These are phyloP conservation scores for Ophraella communa DNA, from an alignment of 2,888 invertebrate species.

Conservation along the genomic window DNA sequence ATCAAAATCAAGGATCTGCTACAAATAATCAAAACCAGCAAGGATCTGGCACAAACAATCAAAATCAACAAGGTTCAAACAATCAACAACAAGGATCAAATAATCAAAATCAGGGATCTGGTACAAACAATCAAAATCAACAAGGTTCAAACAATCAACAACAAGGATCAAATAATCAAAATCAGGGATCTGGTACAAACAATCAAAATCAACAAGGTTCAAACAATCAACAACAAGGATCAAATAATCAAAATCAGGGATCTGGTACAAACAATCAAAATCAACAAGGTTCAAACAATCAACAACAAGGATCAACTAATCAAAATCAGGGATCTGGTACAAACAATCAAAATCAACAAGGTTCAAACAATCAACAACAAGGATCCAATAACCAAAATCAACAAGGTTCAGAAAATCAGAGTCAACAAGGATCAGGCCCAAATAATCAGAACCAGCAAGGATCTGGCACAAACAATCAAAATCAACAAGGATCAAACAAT, in stretches of 20 bases:
- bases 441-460: constrained; percentile 22
- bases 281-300: constrained; percentile 36
- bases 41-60: constrained; percentile 20
- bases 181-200: not conserved
- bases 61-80: constrained; percentile 29
- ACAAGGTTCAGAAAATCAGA: not conserved
- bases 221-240: constrained; percentile 17
- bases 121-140: constrained; percentile 20
- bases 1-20: not conserved
- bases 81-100: constrained; percentile 20
- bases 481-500: not conserved
- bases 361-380: not conserved
- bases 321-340: constrained; percentile 2
- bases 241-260: constrained; percentile 9
- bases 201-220: constrained; percentile 18
- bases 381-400: not conserved
- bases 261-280: constrained; percentile 3
- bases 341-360: constrained; percentile 20
- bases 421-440: not conserved
- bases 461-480: no score
- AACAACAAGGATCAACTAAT: constrained; percentile 17
- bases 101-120: constrained; percentile 8
- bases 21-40: constrained; percentile 18
- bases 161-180: constrained; percentile 10
- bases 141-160: constrained; percentile 17